Evolutionary conservation across 2,888 invertebrate genomes (phyloP).

Genomic region (Steinernema scapterisci): DNA sequence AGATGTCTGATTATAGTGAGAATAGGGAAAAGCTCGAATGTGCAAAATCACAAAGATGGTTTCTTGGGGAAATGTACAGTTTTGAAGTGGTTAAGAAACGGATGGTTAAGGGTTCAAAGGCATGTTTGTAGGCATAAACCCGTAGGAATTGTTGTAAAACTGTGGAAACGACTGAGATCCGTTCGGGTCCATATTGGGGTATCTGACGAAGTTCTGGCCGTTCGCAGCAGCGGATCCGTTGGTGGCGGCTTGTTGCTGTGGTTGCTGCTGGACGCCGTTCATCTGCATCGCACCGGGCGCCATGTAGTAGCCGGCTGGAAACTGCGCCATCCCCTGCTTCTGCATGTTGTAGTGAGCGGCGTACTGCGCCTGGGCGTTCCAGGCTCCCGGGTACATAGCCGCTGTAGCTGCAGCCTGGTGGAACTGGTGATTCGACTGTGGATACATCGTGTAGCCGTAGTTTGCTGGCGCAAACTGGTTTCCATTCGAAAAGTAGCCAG

Average conservation of each 20-base stretch:
- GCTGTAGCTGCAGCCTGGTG: not conserved
- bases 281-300: not conserved
- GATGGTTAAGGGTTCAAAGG: not conserved
- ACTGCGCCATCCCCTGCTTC: not conserved
- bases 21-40: no score
- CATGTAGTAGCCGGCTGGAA: not conserved
- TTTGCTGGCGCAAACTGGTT: not conserved
- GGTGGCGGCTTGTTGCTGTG: no score
- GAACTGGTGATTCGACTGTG: not conserved
- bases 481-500: not conserved
- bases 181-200: not conserved
- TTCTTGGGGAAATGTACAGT: no score
- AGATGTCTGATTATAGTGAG: no score
- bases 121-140: not conserved
- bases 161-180: not conserved
- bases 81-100: not conserved
- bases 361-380: not conserved
- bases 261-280: not conserved
- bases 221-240: not conserved
- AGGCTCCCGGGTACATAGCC: not conserved
- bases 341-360: slow-evolving; percentile 13
- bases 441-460: slow-evolving; percentile 2
- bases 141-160: slow-evolving; percentile 3
- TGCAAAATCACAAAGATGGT: no score
- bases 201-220: not conserved